Percentiles rank a stretch among this genome's conserved stretches.
phyloP scores from a whole-genome alignment of 2,888 invertebrate species.

The Tuta absoluta region DNA sequence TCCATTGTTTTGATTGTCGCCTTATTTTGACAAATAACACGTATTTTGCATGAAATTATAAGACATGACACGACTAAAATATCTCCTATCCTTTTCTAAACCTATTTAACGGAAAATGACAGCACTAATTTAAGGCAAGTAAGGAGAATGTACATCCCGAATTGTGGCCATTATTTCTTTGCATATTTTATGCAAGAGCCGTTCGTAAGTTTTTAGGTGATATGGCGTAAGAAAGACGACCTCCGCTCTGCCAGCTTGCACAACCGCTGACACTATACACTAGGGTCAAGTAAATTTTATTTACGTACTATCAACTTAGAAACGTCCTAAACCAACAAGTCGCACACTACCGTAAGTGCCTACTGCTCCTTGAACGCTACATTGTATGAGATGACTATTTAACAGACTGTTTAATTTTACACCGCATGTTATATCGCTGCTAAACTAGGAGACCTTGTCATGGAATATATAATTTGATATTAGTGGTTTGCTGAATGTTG shows the following conservation, averaged over 20 bases:
- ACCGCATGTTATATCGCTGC: not conserved
- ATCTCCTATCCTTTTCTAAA: no score
- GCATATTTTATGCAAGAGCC: slow-evolving; percentile 36
- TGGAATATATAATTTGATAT: slow-evolving; percentile 21
- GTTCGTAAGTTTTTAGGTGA: slow-evolving; percentile 32
- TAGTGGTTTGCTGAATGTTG: slow-evolving; percentile 20
- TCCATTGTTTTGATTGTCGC: no score
- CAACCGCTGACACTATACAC: slow-evolving; percentile 24
- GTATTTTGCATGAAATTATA: no score
- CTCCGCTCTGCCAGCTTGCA: slow-evolving; percentile 33
- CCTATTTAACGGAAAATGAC: no score
- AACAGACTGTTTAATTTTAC: not conserved
- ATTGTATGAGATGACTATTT: not conserved
- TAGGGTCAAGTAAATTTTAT: slow-evolving; percentile 18
- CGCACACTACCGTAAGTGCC: not conserved
- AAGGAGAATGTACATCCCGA: no score
- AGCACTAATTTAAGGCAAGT: no score
- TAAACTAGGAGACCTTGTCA: slow-evolving; percentile 17
- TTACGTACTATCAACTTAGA: not conserved
- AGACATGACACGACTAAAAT: no score
- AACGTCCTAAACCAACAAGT: not conserved
- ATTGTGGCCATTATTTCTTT: no score
- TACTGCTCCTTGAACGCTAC: not conserved
- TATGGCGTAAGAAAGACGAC: slow-evolving; percentile 37
- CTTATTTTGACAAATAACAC: no score